Percentiles rank a stretch among this genome's conserved stretches.
These are phyloP conservation scores for Tuberolachnus salignus DNA, from an alignment of 2,888 invertebrate genomes.

Conservation along the genomic window DNA sequence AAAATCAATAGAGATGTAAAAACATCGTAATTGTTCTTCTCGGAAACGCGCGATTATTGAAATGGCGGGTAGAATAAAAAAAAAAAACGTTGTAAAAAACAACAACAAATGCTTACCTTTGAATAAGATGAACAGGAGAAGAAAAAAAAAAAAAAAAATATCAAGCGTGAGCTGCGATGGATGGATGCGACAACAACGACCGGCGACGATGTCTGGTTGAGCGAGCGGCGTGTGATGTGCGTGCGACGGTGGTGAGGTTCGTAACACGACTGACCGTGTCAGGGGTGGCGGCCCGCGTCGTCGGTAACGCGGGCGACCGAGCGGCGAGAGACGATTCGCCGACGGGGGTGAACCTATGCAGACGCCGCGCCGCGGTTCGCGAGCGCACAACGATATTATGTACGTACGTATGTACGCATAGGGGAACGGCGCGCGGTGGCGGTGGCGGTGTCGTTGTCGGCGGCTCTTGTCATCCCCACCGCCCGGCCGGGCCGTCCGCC, in stretches of 20 bases:
- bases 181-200: not conserved
- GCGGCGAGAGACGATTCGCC: not conserved
- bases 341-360: constrained; percentile 16
- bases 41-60: too few species aligned
- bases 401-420: not conserved
- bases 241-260: constrained; percentile 47
- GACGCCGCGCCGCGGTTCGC: constrained; percentile 21
- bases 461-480: constrained; percentile 55
- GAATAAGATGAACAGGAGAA: too few species aligned
- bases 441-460: constrained; percentile 1
- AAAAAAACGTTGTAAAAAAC: too few species aligned
- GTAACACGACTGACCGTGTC: constrained; percentile 49
- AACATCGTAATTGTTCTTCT: too few species aligned
- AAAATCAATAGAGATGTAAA: not conserved
- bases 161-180: not conserved
- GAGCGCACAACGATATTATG: not conserved
- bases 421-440: constrained; percentile 9
- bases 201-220: not conserved
- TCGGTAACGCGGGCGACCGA: constrained; percentile 15
- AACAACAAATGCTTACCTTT: not conserved
- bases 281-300: constrained; percentile 37
- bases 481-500: not conserved
- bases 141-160: not conserved
- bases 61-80: not conserved
- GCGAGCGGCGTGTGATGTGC: not conserved